Percentiles rank a stretch among this genome's conserved stretches.
Conservation (phyloP, 2,113 vertebrate species). For the Picathartes gymnocephalus region DNA sequence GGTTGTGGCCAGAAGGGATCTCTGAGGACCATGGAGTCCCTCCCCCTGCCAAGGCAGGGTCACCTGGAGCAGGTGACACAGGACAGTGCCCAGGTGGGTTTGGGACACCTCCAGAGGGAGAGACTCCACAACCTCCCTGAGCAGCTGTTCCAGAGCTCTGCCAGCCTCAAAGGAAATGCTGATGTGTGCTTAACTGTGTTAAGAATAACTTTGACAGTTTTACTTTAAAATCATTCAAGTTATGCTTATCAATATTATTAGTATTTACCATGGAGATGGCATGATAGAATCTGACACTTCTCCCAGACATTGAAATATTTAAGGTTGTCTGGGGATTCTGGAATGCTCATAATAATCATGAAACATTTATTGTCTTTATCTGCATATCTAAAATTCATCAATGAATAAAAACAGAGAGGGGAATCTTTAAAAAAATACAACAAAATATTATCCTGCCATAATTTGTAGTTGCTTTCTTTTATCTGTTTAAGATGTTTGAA, state of each 20-base stretch:
- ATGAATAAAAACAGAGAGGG: conserved; percentile 7
- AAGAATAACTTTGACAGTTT: neutral
- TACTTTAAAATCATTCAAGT: neutral
- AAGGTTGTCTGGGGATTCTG: neutral
- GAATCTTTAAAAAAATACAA: neutral
- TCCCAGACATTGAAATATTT: conserved; percentile 29
- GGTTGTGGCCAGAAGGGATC: neutral
- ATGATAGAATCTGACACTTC: neutral
- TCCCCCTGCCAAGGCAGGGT: neutral
- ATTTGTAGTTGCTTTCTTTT: conserved; percentile 33
- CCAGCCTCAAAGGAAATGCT: neutral
- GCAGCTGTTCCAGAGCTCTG: neutral
- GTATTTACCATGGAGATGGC: neutral
- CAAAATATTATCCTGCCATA: neutral
- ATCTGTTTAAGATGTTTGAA: conserved; percentile 31
- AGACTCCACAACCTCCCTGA: too few relatives aligned
- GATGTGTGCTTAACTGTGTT: neutral
- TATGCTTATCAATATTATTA: neutral
- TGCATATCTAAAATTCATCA: conserved; percentile 33
- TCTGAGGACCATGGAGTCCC: neutral
- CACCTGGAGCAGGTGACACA: neutral
- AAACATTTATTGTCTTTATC: conserved; percentile 28
- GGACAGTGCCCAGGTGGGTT: neutral
- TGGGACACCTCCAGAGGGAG: neutral
- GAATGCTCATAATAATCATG: neutral